Conservation (phyloP, 1,140 invertebrate genomes). For the Colletes latitarsis region DNA sequence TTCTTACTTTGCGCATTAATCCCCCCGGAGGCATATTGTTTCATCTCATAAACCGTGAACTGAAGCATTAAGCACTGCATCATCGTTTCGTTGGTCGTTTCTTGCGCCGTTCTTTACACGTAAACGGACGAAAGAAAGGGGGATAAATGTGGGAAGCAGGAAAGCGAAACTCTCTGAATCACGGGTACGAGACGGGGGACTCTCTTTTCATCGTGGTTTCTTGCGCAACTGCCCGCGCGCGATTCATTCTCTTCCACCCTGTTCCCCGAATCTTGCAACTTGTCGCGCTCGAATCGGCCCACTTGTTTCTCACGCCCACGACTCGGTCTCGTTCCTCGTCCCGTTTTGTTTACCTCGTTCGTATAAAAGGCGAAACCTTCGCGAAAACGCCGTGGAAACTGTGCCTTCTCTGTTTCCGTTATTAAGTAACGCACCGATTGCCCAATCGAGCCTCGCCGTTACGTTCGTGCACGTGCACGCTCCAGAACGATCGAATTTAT, state of each 20-base stretch:
- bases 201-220: not conserved
- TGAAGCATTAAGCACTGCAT: conserved; percentile 46
- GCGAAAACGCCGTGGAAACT: not conserved
- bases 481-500: conserved; percentile 22
- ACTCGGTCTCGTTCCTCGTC: not conserved
- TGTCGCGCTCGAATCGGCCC: not conserved
- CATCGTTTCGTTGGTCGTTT: conserved; percentile 36
- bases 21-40: conserved; percentile 34
- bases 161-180: conserved; percentile 3
- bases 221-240: conserved; percentile 9
- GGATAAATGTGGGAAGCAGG: too few species aligned
- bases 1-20: conserved; percentile 46
- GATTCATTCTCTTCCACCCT: not conserved
- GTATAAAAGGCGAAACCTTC: not conserved
- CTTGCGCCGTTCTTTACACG: not conserved
- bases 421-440: conserved; percentile 21
- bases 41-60: conserved; percentile 34
- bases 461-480: conserved; percentile 28
- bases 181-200: not conserved
- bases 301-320: conserved; percentile 32
- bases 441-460: conserved; percentile 7
- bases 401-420: conserved; percentile 13
- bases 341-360: not conserved
- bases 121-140: not conserved
- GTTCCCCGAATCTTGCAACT: not conserved